Conservation (phyloP, 92 coral and sea anemone species). For the Ricordea florida region DNA sequence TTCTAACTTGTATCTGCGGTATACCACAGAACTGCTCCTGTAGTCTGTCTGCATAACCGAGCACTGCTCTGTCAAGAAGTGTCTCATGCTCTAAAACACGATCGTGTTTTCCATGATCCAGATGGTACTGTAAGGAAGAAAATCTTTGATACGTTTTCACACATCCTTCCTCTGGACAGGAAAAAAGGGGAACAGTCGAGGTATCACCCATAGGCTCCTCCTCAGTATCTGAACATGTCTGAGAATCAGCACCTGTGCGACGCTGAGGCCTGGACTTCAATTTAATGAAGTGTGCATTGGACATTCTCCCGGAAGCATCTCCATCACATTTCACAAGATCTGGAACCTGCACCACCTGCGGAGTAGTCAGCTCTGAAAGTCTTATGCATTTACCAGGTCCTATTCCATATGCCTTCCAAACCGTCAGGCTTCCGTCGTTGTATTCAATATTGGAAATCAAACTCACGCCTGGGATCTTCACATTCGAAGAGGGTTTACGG, state of each 20-base stretch:
- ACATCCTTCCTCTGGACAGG: no score
- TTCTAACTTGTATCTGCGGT: conserved; percentile 12
- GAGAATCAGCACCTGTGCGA: conserved; percentile 7
- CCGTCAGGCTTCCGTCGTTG: background rate
- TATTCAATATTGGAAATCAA: conserved; percentile 49
- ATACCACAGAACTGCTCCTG: background rate
- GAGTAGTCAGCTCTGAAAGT: background rate
- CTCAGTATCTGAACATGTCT: conserved; percentile 2
- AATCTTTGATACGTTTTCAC: no score
- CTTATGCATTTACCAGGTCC: background rate
- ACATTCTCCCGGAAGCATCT: background rate
- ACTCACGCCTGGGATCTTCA: conserved; percentile 20
- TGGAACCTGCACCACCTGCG: background rate
- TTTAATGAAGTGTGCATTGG: background rate
- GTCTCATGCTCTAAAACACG: no score
- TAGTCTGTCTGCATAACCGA: conserved; percentile 2
- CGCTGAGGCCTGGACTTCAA: background rate
- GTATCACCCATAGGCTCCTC: conserved; percentile 23
- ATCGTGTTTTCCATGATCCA: no score
- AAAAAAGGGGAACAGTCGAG: background rate
- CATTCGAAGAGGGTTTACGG: background rate
- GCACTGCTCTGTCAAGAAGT: no score
- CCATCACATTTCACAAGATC: background rate
- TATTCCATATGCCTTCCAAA: no score
- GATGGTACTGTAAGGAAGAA: no score